Evolutionary conservation across 2,888 invertebrate species (phyloP), one percentile per base, ranked within the genome.

Genomic region (Hirtodrosophila confusa): DNA sequence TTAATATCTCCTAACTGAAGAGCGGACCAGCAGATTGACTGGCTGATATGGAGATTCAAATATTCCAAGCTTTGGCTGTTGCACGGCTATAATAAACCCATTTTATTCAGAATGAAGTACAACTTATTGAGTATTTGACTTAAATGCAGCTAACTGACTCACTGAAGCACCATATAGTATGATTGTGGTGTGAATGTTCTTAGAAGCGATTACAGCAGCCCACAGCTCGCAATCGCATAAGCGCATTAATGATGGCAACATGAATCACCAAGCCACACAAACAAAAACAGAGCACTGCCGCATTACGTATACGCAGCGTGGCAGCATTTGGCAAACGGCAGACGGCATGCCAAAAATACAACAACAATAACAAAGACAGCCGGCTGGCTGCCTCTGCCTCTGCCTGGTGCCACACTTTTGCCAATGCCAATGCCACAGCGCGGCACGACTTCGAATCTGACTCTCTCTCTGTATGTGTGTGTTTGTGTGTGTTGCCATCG

Each of bases 381-480:
- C 17, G 31, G 36, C 11, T 41, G 55, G n/a, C 45, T 43, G 44
- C 27, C 27, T 17, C 45, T 31, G 58, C 27, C 35, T 58, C 54
- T 69, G 85, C 65, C 85, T 78, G 73, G 60, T 86, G 86, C 86
- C 88, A 84, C 83, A 88, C 65, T 88, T 79, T 77, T 66, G 54
- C 74, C 83, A 84, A 84, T 84, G 83, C 88, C 83, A 84, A 83
- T 88, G 83, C 86, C 88, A 74, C 76, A 67, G 44, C 57, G 56
- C 54, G 60, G 71, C 79, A 63, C 65, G 64, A 74, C 71, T 62
- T 44, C 57, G 58, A 68, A 45, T 72, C 73, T 63, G 48, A 71
- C 57, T 56, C 48, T 41, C 29, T 41, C 4, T 47, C 35, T 50
- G 24, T 47, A n/a, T 44, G 23, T 43, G 17, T 49, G 36, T 41